These are phyloP conservation scores for Bombus impatiens DNA, from an alignment of 1,140 invertebrate genomes.

Conservation along the genomic window DNA sequence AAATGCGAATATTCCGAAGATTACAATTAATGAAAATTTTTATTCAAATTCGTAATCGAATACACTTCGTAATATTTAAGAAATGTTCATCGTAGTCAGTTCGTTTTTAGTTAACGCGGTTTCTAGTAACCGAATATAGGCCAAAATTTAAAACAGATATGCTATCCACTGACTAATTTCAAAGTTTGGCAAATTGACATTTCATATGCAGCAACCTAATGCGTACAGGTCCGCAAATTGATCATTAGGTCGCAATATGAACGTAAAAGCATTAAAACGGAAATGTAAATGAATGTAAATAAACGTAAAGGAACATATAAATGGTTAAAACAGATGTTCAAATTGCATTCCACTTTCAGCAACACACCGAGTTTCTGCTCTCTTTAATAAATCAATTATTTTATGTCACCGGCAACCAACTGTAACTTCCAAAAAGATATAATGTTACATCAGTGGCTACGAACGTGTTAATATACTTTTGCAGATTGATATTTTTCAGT, in stretches of 20 bases:
- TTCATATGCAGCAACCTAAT: neutral
- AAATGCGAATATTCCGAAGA: too few species aligned
- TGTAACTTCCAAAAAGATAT: neutral
- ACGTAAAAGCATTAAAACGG: conserved; percentile 4
- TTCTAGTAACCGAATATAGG: neutral
- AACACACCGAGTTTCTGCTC: neutral
- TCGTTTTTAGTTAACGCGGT: neutral
- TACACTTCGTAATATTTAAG: neutral
- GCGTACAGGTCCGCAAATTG: neutral
- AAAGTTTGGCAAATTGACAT: neutral
- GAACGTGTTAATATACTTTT: neutral
- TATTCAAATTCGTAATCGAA: neutral
- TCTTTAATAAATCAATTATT: neutral
- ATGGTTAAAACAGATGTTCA: neutral
- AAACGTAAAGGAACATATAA: conserved; percentile 5
- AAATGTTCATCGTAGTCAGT: neutral
- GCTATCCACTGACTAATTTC: neutral
- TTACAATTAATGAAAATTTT: neutral
- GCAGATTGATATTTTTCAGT: neutral
- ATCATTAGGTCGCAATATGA: neutral
- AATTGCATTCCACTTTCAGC: neutral
- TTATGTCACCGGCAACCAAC: neutral
- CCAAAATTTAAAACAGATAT: neutral
- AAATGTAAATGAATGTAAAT: neutral
- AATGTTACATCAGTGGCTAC: neutral